Base-by-base conservation (phyloP, 1,140 invertebrate genomes). In the Meloidogyne hapla region DNA sequence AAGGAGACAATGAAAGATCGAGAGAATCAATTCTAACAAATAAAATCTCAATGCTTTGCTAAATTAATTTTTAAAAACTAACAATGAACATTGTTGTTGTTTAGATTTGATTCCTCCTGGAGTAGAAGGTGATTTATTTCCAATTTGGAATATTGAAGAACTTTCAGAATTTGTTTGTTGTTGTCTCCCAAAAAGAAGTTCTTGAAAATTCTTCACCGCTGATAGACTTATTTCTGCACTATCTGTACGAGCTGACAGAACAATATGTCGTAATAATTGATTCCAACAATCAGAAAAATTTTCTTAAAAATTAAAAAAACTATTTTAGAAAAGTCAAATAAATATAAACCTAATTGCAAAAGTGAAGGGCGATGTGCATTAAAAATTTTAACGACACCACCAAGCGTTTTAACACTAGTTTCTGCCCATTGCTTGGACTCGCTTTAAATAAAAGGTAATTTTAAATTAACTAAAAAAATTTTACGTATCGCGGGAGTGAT, bases 361-460 rank as follows among this genome's bases (percentile, higher is more conserved):
- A 85, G 78, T 45, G 73, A 72, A 18, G 78, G 76, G 38, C 84
- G 61, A 72, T 86, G 85, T 2, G 85, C 77, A 68, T 85, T 87
- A 75, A 85, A 87, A 40, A 86, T 87, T 67, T 85, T 87, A 4
- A 85, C 81, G 28, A 84, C 80, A 8, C 85, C 85, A 64, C 76
- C 67, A 21, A 90, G 83, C 1, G 89, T 88, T n/a, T 90, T 85
- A 68, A 90, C 93, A 26, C 95, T 93, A 6, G 96, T 99, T 89
- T 99, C 96, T 9, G 95, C 94, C 96, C 96, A 99, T 87, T 99
- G 96, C 85, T 99, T 99, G 86, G 97, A 94, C 21, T 95, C 95
- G 0, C 69, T 70, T 56, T 33, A 33, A 33, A 33, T n/a, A 33
- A 6, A 33, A 33, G 33, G 33, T 33, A 33, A 33, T 8, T 33